Conservation (phyloP, 1,140 invertebrate genomes). For the Macrobrachium rosenbergii region DNA sequence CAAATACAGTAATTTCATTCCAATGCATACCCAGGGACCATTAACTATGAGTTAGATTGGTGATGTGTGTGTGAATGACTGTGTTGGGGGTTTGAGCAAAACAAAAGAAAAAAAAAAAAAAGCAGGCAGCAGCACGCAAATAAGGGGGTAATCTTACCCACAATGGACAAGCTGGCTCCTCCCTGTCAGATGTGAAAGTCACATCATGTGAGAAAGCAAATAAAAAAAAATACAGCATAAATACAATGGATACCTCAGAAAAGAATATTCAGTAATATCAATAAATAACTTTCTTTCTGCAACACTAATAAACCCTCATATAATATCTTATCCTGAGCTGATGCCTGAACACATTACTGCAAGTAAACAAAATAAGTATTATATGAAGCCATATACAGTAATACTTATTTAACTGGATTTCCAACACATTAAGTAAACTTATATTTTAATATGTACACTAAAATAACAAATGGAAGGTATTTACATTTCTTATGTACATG, state of each 20-base stretch:
- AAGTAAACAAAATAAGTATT: too few species aligned
- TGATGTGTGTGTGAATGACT: too few species aligned
- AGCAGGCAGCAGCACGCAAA: slow-evolving; percentile 43
- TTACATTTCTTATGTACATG: too few species aligned
- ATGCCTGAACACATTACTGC: too few species aligned
- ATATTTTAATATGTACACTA: too few species aligned
- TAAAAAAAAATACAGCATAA: slow-evolving; percentile 38
- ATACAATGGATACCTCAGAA: slow-evolving; percentile 15
- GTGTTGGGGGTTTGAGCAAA: neutral
- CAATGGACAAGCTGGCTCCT: slow-evolving; percentile 63
- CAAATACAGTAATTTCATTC: neutral
- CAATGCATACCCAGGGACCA: slow-evolving; percentile 13
- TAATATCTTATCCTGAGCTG: too few species aligned
- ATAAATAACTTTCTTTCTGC: neutral
- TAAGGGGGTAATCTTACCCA: slow-evolving; percentile 54
- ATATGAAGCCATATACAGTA: too few species aligned
- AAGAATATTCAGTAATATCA: slow-evolving; percentile 1
- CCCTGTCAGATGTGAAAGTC: slow-evolving; percentile 53
- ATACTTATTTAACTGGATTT: too few species aligned
- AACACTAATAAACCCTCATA: neutral
- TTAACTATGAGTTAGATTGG: neutral
- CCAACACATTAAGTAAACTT: too few species aligned
- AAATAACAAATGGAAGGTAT: too few species aligned
- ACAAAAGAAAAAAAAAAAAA: neutral
- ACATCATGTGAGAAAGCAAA: slow-evolving; percentile 40